phyloP scores from a whole-genome alignment of 2,797 vertebrate species.

The Alectoris magna region DNA sequence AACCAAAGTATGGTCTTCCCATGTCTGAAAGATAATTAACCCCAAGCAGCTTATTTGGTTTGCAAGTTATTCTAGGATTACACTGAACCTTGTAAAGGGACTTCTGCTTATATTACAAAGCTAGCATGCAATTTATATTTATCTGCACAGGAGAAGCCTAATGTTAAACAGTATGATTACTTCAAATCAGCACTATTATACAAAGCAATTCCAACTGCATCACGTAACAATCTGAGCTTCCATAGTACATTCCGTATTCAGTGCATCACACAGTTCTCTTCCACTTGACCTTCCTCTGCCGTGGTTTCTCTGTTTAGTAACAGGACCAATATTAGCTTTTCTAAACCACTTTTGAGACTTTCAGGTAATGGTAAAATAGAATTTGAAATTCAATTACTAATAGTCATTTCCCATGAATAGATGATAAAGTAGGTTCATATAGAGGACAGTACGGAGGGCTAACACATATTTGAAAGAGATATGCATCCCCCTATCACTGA shows the following conservation, averaged over 20 bases:
- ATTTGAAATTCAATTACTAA: not conserved
- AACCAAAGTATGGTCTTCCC: not conserved
- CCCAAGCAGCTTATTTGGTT: not conserved
- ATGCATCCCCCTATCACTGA: not conserved
- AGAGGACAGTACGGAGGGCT: not conserved
- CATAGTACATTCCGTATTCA: not conserved
- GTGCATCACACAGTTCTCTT: not conserved
- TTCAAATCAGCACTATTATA: not conserved
- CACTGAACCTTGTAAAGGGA: not conserved
- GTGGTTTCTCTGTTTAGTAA: not conserved
- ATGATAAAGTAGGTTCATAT: not conserved
- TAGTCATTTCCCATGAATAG: not conserved
- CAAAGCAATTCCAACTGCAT: not conserved
- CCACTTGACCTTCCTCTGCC: not conserved
- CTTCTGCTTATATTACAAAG: not conserved
- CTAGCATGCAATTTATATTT: conserved; percentile 11
- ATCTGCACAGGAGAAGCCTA: not conserved
- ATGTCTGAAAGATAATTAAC: conserved; percentile 7
- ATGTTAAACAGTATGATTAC: not conserved
- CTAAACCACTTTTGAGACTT: not conserved
- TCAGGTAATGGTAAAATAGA: not conserved
- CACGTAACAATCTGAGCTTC: not conserved
- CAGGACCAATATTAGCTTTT: conserved; percentile 18
- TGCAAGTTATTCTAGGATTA: not conserved
- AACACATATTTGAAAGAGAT: not conserved